Base-by-base conservation (phyloP, 2,888 invertebrate genomes). In the Eupithecia pulchellata region DNA sequence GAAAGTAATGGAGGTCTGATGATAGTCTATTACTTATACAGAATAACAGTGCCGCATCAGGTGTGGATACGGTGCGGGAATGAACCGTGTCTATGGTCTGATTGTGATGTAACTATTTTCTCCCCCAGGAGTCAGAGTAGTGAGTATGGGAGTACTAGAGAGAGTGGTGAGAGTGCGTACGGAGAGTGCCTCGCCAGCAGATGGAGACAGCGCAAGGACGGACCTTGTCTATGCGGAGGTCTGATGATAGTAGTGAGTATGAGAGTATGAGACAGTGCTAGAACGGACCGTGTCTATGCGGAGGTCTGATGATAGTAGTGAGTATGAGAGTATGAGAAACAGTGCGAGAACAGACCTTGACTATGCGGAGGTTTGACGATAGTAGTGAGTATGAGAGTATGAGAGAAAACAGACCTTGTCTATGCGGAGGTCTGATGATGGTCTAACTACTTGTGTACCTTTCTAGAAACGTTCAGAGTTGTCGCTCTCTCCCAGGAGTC, bases 401-500 rank as follows among this genome's bases (percentile, higher is more conserved):
- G 90, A 86, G 1, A 89, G 78, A 0, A 88, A 79, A 0, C 86
- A 83, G 69, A 88, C 90, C 0, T 91, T 0, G 92, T 76, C 0
- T 82, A 74, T 0, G 86, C 89, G 0, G 81, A 75, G 4, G 32
- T 32, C 32, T 32, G 32, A 32, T 32, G 32, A 6, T 32, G 32
- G 14, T 11, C 36, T 36, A 36, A 36, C 14, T 36, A 36, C 32
- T 32, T 4, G 4, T 17, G n/a, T 65, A 93, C 94, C 92, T 61
- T 61, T 34, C 61, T 91, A 13, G 89, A 88, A 39, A 94, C 82
- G 74, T 94, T 94, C 20, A 93, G 65, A 30, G 77, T 85, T 17
- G 81, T 81, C 1, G 92, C 91, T 42, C 90, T 90, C 3, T 94
- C 94, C 94, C 94, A 94, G 0, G 83, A 81, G 55, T 89, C 89